Percentiles rank a stretch among this genome's conserved stretches.
phyloP scores from a whole-genome alignment of 2,797 vertebrate species.

The Cynopterus sphinx region DNA sequence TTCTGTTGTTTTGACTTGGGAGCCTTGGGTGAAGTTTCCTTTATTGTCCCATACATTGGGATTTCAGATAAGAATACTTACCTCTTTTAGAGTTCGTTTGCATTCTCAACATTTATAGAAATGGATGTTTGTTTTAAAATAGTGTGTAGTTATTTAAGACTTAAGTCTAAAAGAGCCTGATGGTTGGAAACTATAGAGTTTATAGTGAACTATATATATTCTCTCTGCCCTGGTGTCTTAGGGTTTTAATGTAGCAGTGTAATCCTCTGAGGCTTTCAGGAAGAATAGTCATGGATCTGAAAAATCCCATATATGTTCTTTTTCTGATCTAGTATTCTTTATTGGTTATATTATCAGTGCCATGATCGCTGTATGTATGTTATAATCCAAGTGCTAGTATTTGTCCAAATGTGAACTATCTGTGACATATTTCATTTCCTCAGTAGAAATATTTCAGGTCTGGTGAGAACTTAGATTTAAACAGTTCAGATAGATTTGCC shows the following conservation, averaged over 20 bases:
- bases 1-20: slow-evolving; percentile 38
- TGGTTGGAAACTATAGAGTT: slow-evolving; percentile 41
- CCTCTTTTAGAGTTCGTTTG: slow-evolving; percentile 60
- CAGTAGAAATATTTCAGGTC: slow-evolving; percentile 11
- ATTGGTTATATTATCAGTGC: background rate
- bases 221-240: background rate
- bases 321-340: slow-evolving; percentile 33
- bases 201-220: slow-evolving; percentile 37
- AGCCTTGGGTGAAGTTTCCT: background rate
- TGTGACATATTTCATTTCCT: slow-evolving; percentile 19
- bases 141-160: slow-evolving; percentile 54
- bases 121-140: slow-evolving; percentile 66
- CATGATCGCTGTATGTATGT: background rate
- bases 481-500: background rate
- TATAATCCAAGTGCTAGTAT: background rate
- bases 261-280: background rate
- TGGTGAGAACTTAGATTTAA: slow-evolving; percentile 45
- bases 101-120: slow-evolving; percentile 45
- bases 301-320: background rate
- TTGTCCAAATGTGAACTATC: slow-evolving; percentile 23
- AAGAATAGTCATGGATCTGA: background rate
- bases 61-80: slow-evolving; percentile 43
- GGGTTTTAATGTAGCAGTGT: background rate
- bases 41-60: slow-evolving; percentile 9
- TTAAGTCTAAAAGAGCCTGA: slow-evolving; percentile 48